Evolutionary conservation across 2,113 vertebrate genomes (phyloP).

Genomic region (Barbus barbus): DNA sequence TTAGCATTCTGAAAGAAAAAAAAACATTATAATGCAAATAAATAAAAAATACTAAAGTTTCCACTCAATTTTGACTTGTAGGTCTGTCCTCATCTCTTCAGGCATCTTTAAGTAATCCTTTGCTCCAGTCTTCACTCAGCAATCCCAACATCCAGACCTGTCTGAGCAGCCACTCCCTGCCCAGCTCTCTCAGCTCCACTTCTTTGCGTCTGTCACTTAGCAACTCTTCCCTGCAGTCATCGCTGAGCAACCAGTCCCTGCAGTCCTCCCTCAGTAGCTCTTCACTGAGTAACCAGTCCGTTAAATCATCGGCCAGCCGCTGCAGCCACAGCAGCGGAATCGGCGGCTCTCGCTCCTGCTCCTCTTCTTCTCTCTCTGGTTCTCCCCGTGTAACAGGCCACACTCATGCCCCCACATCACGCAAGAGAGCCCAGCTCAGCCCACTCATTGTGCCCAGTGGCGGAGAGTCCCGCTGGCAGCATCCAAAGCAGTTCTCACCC

Average conservation of each 20-base stretch:
- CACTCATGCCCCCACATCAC: constrained; percentile 70
- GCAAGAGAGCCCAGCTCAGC: constrained; percentile 81
- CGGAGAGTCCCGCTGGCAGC: constrained; percentile 75
- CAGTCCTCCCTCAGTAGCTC: constrained; percentile 82
- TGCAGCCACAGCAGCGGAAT: constrained; percentile 67
- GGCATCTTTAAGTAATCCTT: constrained; percentile 71
- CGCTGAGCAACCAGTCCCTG: constrained; percentile 71
- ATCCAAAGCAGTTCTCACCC: constrained; percentile 86
- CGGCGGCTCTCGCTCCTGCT: constrained; percentile 72
- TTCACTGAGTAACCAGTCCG: constrained; percentile 77
- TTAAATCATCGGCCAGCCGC: constrained; percentile 77
- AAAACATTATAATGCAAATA: not conserved
- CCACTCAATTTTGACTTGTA: constrained; percentile 40
- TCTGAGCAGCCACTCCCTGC: constrained; percentile 73
- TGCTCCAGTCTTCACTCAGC: constrained; percentile 79
- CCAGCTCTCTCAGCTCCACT: constrained; percentile 78
- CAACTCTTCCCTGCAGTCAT: constrained; percentile 79
- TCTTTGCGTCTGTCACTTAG: constrained; percentile 81
- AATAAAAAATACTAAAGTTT: not conserved
- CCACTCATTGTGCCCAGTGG: constrained; percentile 80
- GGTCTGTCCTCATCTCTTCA: constrained; percentile 77
- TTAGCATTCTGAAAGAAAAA: not conserved
- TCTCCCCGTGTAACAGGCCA: constrained; percentile 50
- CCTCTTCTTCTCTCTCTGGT: constrained; percentile 66
- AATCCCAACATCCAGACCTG: constrained; percentile 82